phyloP scores from a whole-genome alignment of 1,140 invertebrate species.

The Mactra quadrangularis region DNA sequence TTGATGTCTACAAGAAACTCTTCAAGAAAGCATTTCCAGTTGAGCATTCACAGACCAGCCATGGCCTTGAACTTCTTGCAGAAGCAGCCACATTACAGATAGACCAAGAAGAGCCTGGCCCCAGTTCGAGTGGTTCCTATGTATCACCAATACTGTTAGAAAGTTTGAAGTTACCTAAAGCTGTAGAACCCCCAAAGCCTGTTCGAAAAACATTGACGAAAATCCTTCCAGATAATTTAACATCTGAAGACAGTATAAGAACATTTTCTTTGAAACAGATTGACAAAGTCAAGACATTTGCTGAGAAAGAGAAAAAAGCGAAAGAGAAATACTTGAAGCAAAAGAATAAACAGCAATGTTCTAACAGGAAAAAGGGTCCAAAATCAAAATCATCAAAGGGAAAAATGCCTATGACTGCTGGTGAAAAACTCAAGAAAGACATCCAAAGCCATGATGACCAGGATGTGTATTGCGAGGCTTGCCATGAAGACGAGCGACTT shows the following conservation, averaged over 20 bases:
- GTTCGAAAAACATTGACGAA: constrained; percentile 16
- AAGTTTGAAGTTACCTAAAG: constrained; percentile 24
- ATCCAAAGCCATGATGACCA: constrained; percentile 10
- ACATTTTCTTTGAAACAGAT: constrained; percentile 45
- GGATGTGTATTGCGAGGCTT: constrained; percentile 22
- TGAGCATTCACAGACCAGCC: background rate
- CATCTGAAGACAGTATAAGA: constrained; percentile 20
- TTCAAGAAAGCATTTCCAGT: constrained; percentile 10
- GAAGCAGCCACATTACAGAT: constrained; percentile 4
- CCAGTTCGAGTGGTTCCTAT: background rate
- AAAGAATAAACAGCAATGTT: background rate
- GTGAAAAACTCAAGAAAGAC: constrained; percentile 18
- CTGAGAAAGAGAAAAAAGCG: constrained; percentile 15
- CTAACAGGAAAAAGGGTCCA: background rate
- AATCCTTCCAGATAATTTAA: constrained; percentile 28
- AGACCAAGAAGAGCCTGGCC: background rate
- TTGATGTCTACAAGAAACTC: constrained; percentile 56
- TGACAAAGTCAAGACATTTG: constrained; percentile 49
- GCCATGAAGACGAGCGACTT: constrained; percentile 27
- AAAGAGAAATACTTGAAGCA: constrained; percentile 35
- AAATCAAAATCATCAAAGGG: background rate
- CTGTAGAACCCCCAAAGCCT: background rate
- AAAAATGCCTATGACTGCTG: constrained; percentile 3
- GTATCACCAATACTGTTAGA: constrained; percentile 22
- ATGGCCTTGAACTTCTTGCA: constrained; percentile 50